Conservation (phyloP, 2,797 vertebrate genomes). For the Vireo griseus region DNA sequence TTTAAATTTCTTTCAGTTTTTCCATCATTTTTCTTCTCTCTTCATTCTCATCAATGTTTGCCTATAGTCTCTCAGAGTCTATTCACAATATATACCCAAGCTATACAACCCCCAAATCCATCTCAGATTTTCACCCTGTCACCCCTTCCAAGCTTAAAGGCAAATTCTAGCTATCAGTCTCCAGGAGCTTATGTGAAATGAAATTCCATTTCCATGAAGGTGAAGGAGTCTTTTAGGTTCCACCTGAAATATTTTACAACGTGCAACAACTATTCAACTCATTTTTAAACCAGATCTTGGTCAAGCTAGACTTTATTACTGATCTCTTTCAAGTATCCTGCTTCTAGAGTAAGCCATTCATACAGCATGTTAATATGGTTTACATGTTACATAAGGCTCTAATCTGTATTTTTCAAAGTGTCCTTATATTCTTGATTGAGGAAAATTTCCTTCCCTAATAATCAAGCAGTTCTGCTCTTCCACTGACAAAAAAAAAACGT, state of each 20-base stretch:
- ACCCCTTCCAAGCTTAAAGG: neutral
- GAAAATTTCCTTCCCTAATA: neutral
- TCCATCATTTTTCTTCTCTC: neutral
- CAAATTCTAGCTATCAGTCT: neutral
- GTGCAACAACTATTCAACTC: neutral
- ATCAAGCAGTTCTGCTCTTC: neutral
- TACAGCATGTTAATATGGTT: accelerated
- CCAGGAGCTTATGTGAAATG: neutral
- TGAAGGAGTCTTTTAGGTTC: neutral
- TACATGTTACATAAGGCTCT: neutral
- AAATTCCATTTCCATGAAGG: neutral
- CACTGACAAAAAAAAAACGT: neutral
- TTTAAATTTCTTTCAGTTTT: neutral
- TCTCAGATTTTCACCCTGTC: neutral
- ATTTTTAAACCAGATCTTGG: neutral
- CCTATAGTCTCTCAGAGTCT: neutral
- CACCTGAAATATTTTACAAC: neutral
- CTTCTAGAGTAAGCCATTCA: neutral
- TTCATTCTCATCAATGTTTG: neutral
- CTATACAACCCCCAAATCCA: neutral
- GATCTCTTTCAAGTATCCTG: neutral
- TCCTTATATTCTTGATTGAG: neutral
- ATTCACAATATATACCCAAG: neutral
- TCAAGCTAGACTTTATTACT: neutral
- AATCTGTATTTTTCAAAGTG: neutral